Percentiles rank a stretch among this genome's conserved stretches.
Conservation (phyloP, 2,797 vertebrate species). For the Scomberomorus guttatus region DNA sequence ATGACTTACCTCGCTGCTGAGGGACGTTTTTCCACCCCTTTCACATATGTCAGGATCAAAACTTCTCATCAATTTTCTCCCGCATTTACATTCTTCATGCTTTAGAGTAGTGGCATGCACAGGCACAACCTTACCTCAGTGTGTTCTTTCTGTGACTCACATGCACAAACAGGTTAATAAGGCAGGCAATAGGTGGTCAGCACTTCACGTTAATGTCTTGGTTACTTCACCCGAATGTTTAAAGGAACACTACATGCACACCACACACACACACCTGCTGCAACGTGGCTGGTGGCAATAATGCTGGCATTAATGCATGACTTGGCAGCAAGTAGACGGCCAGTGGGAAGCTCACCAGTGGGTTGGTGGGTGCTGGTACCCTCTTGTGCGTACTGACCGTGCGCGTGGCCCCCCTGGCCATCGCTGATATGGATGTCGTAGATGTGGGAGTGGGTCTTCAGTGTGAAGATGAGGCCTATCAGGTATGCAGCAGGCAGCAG, state of each 20-base stretch:
- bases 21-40: fast-evolving
- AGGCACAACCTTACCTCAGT: conserved; percentile 16
- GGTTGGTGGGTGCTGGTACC: conserved; percentile 22
- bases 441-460: conserved; percentile 92
- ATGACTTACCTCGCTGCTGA: background rate
- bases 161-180: conserved; percentile 47
- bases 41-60: background rate
- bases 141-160: background rate
- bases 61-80: background rate
- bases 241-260: conserved; percentile 26
- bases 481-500: conserved; percentile 89
- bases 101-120: conserved; percentile 44
- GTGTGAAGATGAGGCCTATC: conserved; percentile 90
- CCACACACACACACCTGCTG: conserved; percentile 59
- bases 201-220: background rate
- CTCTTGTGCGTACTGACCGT: conserved; percentile 73
- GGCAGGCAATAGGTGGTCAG: conserved; percentile 22
- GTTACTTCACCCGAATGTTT: background rate
- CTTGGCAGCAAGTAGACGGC: conserved; percentile 36
- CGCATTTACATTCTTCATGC: background rate
- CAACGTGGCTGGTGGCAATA: conserved; percentile 36
- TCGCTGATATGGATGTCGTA: conserved; percentile 91
- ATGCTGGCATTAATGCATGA: conserved; percentile 66
- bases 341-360: conserved; percentile 50
- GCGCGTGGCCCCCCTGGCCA: conserved; percentile 79